phyloP scores from a whole-genome alignment of 35 echinoderm and acorn worm species.

The Lytechinus pictus region DNA sequence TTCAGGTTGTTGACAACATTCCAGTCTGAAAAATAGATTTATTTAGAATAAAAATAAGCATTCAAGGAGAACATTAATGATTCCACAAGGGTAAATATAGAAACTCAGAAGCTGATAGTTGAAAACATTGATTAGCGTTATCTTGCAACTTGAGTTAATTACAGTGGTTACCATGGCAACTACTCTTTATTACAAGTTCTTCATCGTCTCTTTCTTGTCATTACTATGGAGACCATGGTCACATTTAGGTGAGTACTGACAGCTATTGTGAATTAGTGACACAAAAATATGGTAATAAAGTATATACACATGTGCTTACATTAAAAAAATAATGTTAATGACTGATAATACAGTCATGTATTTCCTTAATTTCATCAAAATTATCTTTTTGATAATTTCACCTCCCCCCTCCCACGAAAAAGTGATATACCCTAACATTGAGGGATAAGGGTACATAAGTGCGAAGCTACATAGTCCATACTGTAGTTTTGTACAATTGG shows the following conservation, averaged over 20 bases:
- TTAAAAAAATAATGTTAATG: no score
- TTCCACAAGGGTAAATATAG: background rate
- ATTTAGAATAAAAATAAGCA: background rate
- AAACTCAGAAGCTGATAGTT: background rate
- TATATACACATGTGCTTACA: no score
- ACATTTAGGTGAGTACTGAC: background rate
- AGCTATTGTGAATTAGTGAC: no score
- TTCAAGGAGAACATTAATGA: background rate
- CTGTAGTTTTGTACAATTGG: no score
- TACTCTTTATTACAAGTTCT: background rate
- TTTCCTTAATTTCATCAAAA: no score
- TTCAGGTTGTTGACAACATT: background rate
- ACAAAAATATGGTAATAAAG: no score
- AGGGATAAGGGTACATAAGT: no score
- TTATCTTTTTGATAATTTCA: no score
- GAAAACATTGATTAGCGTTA: background rate
- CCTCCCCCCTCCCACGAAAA: no score
- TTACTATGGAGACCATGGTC: background rate
- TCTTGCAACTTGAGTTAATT: background rate
- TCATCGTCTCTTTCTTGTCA: background rate
- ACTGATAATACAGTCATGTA: no score
- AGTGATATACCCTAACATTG: no score
- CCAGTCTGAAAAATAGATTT: background rate
- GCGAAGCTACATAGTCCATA: no score
- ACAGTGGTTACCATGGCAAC: background rate